Evolutionary conservation across 2,888 invertebrate genomes (phyloP), one percentile per base, ranked within the genome.

Genomic region (Tenthredo distinguenda): DNA sequence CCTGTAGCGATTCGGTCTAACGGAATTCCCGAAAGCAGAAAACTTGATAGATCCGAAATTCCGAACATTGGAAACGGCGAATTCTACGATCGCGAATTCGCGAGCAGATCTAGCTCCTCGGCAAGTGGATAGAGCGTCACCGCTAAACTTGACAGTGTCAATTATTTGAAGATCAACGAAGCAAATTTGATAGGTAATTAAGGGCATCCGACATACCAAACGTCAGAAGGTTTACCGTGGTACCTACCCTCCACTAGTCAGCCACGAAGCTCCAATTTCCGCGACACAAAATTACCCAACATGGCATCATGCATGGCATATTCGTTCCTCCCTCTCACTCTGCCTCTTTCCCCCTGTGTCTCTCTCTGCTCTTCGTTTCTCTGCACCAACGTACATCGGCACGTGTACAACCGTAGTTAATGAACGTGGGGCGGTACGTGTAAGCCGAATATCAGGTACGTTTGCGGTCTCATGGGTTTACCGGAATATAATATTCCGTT

Each of bases 231-330:
- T 26, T 62, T 62, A 62, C 26, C 10, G 12, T 4, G 10, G 37
- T 37, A 37, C 12, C 55, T 62, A 62, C 21, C 40, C 43, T 26
- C 43, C 43, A 26, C 34, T 68, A 34, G 12, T 34, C 34, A 74
- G 72, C 72, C 43, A 31, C 72, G 72, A 74, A 74, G 72, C 72
- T 74, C 72, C 72, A 74, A 74, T 74, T 74, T 74, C 72, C 43
- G 72, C 26, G 72, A 74, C 43, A 43, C 72, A 74, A 43, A 74
- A 74, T 74, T 74, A 74, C 40, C 43, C 72, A 40, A 43, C 31
- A 74, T 43, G 72, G n/a, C 72, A 74, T 26, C 71, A 37, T 74
- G 72, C 43, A 43, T 9, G 43, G 72, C 40, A 74, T 34, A 31
- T 68, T 34, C 68, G 31, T 68, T 18, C 4, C 68, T 71, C 15